Conservation (phyloP, 2,888 invertebrate species). For the Cephus sareptanus region DNA sequence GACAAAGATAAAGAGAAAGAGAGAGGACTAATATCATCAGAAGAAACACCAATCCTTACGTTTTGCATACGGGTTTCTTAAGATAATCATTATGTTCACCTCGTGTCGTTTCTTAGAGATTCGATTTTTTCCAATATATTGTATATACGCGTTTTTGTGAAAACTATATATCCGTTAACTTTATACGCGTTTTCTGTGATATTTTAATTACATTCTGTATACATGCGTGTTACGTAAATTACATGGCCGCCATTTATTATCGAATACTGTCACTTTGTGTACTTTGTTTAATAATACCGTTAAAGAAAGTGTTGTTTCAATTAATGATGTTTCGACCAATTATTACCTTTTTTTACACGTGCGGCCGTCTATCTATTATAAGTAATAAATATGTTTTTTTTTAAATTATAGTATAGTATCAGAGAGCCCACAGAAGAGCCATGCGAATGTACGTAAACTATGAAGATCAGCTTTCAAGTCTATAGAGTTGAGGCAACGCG, state of each 20-base stretch:
- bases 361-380: neutral
- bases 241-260: constrained; percentile 22
- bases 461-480: neutral
- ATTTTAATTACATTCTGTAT: constrained; percentile 41
- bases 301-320: constrained; percentile 6
- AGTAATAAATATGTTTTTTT: neutral
- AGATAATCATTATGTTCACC: neutral
- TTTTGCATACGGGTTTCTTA: neutral
- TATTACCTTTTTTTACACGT: neutral
- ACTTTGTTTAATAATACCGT: constrained; percentile 12
- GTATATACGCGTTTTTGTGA: neutral
- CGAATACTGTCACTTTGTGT: constrained; percentile 20
- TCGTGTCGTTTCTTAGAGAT: neutral
- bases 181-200: constrained; percentile 46
- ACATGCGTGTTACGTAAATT: constrained; percentile 29
- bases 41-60: neutral
- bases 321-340: neutral
- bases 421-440: neutral
- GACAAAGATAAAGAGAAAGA: neutral
- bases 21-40: constrained; percentile 1
- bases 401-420: neutral
- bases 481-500: neutral
- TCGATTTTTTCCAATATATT: constrained; percentile 6
- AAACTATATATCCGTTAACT: constrained; percentile 35
- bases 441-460: neutral